Conservation (phyloP, 2,113 vertebrate genomes). For the Cyprinodon brontotheroides region DNA sequence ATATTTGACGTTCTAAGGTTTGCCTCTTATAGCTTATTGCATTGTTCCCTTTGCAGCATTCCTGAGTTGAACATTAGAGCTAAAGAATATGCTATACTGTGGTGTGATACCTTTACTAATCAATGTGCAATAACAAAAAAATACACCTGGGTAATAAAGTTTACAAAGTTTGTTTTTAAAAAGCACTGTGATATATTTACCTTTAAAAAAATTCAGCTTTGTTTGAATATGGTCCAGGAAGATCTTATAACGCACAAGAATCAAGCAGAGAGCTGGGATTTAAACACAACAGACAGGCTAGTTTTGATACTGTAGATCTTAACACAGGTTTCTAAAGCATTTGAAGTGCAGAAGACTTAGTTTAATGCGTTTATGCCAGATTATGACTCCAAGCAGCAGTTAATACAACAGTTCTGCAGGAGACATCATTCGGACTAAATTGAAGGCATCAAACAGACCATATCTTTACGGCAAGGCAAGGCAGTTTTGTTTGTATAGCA, state of each 20-base stretch:
- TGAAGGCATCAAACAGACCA: neutral
- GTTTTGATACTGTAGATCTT: neutral
- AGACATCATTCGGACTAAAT: neutral
- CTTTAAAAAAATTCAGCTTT: neutral
- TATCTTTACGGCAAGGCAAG: neutral
- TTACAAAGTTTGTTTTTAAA: neutral
- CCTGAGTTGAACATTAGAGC: too few species aligned
- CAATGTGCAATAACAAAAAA: neutral
- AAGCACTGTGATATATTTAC: neutral
- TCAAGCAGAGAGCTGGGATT: neutral
- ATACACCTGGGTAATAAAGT: neutral
- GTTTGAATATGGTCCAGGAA: neutral
- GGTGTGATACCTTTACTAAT: neutral
- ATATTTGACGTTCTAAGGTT: neutral
- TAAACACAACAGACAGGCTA: neutral
- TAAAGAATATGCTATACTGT: neutral
- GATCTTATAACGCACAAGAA: neutral
- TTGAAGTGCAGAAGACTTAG: neutral
- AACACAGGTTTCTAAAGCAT: neutral
- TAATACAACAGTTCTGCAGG: neutral
- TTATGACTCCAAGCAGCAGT: neutral
- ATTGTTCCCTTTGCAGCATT: neutral
- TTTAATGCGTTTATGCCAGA: neutral
- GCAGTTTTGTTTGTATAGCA: too few species aligned
- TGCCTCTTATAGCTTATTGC: neutral